These are phyloP conservation scores for Brachyopa scutellaris DNA, from an alignment of 2,888 invertebrate genomes.

Conservation along the genomic window DNA sequence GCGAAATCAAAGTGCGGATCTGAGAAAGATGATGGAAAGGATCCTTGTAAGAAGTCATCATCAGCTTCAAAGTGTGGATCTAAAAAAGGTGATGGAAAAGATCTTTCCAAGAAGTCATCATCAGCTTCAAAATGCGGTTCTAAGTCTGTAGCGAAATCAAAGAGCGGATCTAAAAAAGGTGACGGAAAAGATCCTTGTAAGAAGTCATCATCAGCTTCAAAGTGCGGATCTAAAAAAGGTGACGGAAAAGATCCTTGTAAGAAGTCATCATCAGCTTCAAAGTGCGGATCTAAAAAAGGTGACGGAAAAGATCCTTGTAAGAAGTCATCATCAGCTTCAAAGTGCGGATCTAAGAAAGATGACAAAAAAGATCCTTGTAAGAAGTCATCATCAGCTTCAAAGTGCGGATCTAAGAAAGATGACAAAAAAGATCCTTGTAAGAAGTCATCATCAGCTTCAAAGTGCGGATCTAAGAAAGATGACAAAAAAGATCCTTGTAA, in stretches of 20 bases:
- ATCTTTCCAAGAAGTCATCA: not conserved
- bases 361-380: too few species aligned
- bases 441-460: conserved; percentile 19
- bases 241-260: conserved; percentile 22
- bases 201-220: not conserved
- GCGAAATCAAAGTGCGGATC: not conserved
- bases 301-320: too few species aligned
- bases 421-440: too few species aligned
- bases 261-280: not conserved
- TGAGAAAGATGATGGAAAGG: too few species aligned
- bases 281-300: conserved; percentile 4
- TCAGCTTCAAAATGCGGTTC: conserved; percentile 8
- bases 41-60: not conserved
- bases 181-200: not conserved
- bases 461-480: not conserved
- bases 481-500: too few species aligned
- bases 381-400: not conserved
- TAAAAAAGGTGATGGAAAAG: too few species aligned
- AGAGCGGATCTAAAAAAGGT: not conserved
- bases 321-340: not conserved
- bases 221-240: not conserved
- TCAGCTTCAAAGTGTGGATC: not conserved
- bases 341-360: conserved; percentile 8
- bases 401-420: conserved; percentile 31
- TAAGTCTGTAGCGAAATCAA: too few species aligned